A percentile compares a stretch with the other conserved stretches of the same genome.
These are phyloP conservation scores for Pitta sordida DNA, from an alignment of 2,113 vertebrate species.

Conservation along the genomic window DNA sequence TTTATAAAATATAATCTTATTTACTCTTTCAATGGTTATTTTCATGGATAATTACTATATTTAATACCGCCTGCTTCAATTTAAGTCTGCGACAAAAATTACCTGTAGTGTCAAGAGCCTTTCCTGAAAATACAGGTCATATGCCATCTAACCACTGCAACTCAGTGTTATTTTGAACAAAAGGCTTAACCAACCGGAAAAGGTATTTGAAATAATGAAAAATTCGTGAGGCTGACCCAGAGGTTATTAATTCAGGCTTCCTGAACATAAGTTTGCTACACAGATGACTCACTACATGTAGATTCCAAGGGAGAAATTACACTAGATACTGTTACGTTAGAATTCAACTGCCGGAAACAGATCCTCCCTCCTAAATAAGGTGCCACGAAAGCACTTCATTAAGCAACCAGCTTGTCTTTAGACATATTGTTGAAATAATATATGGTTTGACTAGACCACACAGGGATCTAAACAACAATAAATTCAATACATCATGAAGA, in stretches of 20 bases:
- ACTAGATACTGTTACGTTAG: not conserved
- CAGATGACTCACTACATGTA: not conserved
- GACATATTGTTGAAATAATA: not conserved
- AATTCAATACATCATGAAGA: not conserved
- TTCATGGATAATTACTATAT: constrained; percentile 60
- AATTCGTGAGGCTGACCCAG: not conserved
- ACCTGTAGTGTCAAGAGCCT: constrained; percentile 19
- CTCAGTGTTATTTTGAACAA: not conserved
- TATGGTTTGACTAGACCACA: constrained; percentile 32
- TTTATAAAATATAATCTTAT: not conserved
- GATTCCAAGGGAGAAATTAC: constrained; percentile 13
- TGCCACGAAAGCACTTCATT: constrained; percentile 26
- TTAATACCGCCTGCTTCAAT: constrained; percentile 59
- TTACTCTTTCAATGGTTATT: constrained; percentile 52
- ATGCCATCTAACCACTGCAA: not conserved
- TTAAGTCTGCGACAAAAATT: constrained; percentile 51
- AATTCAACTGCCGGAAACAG: constrained; percentile 4
- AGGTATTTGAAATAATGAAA: constrained; percentile 28
- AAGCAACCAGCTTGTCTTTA: constrained; percentile 25
- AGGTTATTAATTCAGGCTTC: constrained; percentile 41
- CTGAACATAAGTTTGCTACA: not conserved
- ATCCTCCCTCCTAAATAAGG: constrained; percentile 19
- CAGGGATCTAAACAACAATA: constrained; percentile 4
- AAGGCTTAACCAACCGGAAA: constrained; percentile 13
- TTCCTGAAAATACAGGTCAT: constrained; percentile 31